Conservation (phyloP, 2,797 vertebrate species). For the Nannoperca australis region DNA sequence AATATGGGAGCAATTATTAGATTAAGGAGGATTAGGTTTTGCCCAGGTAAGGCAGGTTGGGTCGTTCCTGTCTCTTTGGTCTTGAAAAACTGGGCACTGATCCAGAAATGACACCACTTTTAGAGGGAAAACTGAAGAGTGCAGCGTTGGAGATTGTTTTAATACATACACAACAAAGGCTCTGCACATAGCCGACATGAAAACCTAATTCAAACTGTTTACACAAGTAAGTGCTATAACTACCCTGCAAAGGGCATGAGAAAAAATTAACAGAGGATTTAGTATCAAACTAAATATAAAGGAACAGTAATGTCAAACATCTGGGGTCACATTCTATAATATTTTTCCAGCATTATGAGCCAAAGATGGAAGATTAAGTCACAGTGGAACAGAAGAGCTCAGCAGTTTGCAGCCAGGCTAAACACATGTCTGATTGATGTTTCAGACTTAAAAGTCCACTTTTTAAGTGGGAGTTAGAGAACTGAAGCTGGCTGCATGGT, state of each 20-base stretch:
- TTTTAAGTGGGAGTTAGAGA: conserved; percentile 46
- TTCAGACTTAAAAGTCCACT: conserved; percentile 62
- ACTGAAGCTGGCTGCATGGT: conserved; percentile 24
- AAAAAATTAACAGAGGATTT: conserved; percentile 56
- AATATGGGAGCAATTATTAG: conserved; percentile 80
- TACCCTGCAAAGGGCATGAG: conserved; percentile 35
- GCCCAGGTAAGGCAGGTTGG: conserved; percentile 65
- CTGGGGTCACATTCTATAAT: conserved; percentile 64
- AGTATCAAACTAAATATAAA: conserved; percentile 60
- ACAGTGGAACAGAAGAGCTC: conserved; percentile 61
- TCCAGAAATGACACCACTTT: conserved; percentile 73
- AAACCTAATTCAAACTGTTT: conserved; percentile 61
- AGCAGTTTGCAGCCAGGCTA: conserved; percentile 62
- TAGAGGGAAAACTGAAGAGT: conserved; percentile 47
- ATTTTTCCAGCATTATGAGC: conserved; percentile 66
- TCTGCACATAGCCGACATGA: conserved; percentile 36
- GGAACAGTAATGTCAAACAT: conserved; percentile 69
- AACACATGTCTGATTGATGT: conserved; percentile 70
- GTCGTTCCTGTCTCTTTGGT: conserved; percentile 54
- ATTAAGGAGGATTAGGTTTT: conserved; percentile 74
- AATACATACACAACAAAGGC: conserved; percentile 49
- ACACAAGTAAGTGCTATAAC: conserved; percentile 59
- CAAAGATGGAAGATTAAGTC: conserved; percentile 72
- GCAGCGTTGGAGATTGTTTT: conserved; percentile 22
- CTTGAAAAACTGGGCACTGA: conserved; percentile 61